phyloP scores from a whole-genome alignment of 2,888 invertebrate species.

The Myopa testacea region DNA sequence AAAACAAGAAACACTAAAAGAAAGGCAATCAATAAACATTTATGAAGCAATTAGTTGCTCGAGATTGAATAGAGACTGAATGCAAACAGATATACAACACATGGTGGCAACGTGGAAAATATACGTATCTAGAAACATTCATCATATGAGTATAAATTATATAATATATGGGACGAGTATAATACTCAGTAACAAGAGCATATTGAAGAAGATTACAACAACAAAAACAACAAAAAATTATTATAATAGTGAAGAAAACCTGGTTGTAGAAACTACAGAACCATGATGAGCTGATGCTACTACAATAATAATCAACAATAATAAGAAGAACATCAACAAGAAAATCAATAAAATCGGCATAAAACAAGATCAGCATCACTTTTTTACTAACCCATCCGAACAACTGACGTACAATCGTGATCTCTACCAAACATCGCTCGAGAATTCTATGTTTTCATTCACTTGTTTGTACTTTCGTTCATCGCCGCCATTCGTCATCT shows the following conservation, averaged over 20 bases:
- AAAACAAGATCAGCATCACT: too few relatives aligned
- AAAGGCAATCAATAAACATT: conserved; percentile 14
- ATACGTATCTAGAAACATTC: neutral
- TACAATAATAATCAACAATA: neutral
- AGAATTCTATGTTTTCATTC: conserved; percentile 16
- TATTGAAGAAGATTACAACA: too few relatives aligned
- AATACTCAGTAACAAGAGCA: neutral
- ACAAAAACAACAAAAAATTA: too few relatives aligned
- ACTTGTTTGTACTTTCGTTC: neutral
- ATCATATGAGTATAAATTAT: too few relatives aligned
- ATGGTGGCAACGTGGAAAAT: neutral
- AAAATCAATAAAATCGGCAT: too few relatives aligned
- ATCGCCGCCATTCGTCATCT: neutral
- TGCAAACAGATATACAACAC: too few relatives aligned
- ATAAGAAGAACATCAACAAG: too few relatives aligned
- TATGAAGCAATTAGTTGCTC: conserved; percentile 16
- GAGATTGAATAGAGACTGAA: neutral
- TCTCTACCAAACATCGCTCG: neutral
- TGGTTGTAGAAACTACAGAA: neutral
- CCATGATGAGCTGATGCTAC: neutral
- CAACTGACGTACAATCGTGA: too few relatives aligned
- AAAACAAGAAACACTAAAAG: neutral
- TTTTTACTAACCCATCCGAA: neutral
- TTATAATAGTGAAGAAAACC: neutral
- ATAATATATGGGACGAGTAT: too few relatives aligned